phyloP scores from a whole-genome alignment of 2,888 invertebrate genomes.

The Chaetogeoica ovagalla region DNA sequence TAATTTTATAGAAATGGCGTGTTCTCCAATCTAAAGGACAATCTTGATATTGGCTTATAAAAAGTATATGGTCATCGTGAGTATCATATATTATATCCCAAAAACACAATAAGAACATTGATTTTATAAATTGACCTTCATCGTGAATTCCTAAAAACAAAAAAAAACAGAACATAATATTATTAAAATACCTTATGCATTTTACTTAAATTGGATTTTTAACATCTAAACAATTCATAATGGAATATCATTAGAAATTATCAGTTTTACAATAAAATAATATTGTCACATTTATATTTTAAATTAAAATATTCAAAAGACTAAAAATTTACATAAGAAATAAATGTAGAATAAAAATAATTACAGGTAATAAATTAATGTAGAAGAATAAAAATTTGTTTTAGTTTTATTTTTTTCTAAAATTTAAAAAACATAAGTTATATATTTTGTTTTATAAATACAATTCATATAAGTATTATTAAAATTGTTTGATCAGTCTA shows the following conservation, averaged over 20 bases:
- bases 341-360: no score
- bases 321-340: no score
- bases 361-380: no score
- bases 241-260: background rate
- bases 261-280: background rate
- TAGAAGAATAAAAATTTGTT: no score
- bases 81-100: conserved; percentile 77
- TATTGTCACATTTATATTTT: background rate
- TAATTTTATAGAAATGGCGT: conserved; percentile 69
- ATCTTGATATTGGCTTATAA: conserved; percentile 69
- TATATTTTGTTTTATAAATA: no score
- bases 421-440: no score
- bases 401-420: no score
- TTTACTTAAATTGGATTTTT: background rate
- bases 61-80: conserved; percentile 65
- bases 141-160: conserved; percentile 66
- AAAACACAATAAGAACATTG: conserved; percentile 71
- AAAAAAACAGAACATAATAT: background rate
- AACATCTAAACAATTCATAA: background rate
- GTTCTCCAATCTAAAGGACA: conserved; percentile 75
- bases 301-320: background rate
- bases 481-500: no score
- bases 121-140: conserved; percentile 69
- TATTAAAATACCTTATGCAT: background rate
- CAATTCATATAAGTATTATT: no score